Evolutionary conservation across 2,888 invertebrate species (phyloP).

Genomic region (Teinopalpus imperialis): DNA sequence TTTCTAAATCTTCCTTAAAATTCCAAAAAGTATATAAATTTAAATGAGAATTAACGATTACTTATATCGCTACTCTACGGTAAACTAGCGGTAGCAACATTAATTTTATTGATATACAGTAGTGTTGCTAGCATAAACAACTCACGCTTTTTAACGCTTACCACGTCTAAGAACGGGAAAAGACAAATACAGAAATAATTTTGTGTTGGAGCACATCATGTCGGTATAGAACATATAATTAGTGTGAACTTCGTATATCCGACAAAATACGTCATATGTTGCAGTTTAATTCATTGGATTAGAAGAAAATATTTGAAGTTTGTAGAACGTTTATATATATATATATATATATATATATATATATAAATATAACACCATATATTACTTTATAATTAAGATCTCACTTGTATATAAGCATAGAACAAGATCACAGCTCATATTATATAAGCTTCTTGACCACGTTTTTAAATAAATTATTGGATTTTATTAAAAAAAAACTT

Average conservation of each 20-base stretch:
- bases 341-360: conserved; percentile 48
- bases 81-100: conserved; percentile 23
- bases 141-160: conserved; percentile 40
- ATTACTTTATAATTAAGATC: conserved; percentile 54
- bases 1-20: not conserved
- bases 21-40: too few relatives aligned
- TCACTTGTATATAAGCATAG: conserved; percentile 68
- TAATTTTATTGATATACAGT: conserved; percentile 30
- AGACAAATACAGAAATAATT: too few relatives aligned
- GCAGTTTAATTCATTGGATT: conserved; percentile 42
- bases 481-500: conserved; percentile 5
- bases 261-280: not conserved
- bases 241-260: not conserved
- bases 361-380: too few relatives aligned
- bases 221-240: not conserved
- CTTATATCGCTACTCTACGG: conserved; percentile 11
- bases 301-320: conserved; percentile 52
- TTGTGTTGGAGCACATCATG: too few relatives aligned
- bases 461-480: conserved; percentile 20
- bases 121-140: conserved; percentile 62
- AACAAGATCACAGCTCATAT: conserved; percentile 24
- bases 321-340: conserved; percentile 58
- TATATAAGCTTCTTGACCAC: conserved; percentile 13
- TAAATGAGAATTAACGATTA: too few relatives aligned
- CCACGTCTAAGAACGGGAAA: too few relatives aligned